Evolutionary conservation across 1,140 invertebrate species (phyloP), one percentile per base, ranked within the genome.

Genomic region (Drosophila subobscura): DNA sequence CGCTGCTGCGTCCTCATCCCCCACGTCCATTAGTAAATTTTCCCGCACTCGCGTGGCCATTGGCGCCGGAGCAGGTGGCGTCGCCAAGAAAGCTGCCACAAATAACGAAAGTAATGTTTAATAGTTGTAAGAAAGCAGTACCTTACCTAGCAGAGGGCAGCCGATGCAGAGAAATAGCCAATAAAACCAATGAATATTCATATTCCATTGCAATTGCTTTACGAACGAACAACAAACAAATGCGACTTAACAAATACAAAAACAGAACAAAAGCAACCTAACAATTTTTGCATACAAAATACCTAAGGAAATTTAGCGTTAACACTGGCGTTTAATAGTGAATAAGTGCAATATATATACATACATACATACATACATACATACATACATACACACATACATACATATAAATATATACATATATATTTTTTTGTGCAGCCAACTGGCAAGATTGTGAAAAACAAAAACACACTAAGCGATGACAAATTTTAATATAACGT

Each of bases 101-200:
- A 84, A 84, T 84, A 85, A 86, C 72, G 80, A 85, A 80, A 85
- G 80, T 80, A 85, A 85, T 80, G 80, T 85, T 80, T 85, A 80
- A 77, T 77, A 57, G 75, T 79, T 72, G 44, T 85, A 86, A 80
- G 80, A 63, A 86, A 80, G 77, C 81, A 84, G 80, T 84, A 84
- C 80, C 80, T 84, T 56, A 25, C 25, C 63, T n/a, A 60, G 47
- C 61, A 77, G 29, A 50, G 16, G 29, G 29, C 6, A 29, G 29
- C 10, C 51, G 60, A 73, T 45, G 25, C 47, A 41, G 54, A 50
- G 40, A 61, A 16, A 55, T 40, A 56, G 23, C 22, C 33, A 51
- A 5, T 12, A 45, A 66, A 46, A 64, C 20, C 50, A 16, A 16
- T 29, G 14, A 54, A 29, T 53, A 27, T 33, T 41, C 29, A 29